Conservation (phyloP, 2,113 vertebrate species). For the Myanophis thanlyinensis region DNA sequence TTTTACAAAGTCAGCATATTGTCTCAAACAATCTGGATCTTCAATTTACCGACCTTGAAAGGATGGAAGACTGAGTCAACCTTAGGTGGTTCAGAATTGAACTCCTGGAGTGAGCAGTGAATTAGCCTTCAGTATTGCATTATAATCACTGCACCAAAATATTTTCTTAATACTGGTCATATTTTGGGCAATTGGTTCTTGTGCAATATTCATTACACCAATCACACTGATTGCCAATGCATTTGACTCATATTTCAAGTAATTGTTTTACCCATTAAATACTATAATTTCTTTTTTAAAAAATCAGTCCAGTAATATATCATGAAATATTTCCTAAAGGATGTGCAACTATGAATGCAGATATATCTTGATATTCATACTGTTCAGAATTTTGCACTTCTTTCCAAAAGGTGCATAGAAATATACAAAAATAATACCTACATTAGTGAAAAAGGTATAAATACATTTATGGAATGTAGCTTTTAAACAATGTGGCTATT, state of each 20-base stretch:
- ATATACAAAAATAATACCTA: background rate
- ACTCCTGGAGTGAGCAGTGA: no score
- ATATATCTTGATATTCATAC: background rate
- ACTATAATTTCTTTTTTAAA: background rate
- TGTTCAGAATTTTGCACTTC: background rate
- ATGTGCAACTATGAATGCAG: background rate
- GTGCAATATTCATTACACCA: background rate
- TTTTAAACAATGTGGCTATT: background rate
- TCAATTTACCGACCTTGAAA: no score
- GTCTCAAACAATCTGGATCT: no score
- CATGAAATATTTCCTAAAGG: background rate
- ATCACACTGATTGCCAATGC: background rate
- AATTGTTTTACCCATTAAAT: background rate
- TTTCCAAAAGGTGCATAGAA: background rate
- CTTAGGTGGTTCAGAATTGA: no score
- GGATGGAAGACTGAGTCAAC: no score
- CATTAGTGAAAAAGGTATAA: background rate
- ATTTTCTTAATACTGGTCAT: background rate
- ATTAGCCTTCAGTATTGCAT: no score
- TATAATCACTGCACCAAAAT: background rate
- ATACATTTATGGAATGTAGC: background rate
- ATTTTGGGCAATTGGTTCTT: background rate
- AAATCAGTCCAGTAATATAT: background rate
- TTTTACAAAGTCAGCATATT: no score
- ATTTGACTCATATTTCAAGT: background rate